A percentile compares a stretch with the other conserved stretches of the same genome.
These are phyloP conservation scores for Subanguina moxae DNA, from an alignment of 1,140 invertebrate genomes.

Conservation along the genomic window DNA sequence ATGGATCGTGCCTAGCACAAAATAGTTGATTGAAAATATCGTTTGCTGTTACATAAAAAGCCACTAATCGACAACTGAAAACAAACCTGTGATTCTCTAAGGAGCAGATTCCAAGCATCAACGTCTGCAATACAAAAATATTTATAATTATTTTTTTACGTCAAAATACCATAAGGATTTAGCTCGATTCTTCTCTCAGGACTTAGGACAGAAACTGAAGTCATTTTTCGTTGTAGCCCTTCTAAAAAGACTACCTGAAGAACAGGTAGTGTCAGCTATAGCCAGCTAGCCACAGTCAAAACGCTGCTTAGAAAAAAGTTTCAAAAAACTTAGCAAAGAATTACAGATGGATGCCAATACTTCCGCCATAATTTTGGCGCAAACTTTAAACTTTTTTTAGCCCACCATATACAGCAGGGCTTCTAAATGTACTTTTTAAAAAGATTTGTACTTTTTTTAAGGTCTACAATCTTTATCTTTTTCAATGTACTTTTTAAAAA, in stretches of 20 bases:
- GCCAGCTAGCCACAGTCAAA: no score
- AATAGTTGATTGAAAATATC: neutral
- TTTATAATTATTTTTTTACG: no score
- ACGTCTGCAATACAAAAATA: conserved; percentile 20
- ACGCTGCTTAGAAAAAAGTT: no score
- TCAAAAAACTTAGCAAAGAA: neutral
- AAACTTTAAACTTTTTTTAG: no score
- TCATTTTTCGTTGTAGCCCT: conserved; percentile 17
- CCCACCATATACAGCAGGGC: no score
- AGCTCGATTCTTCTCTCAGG: conserved; percentile 46
- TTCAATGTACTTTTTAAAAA: no score
- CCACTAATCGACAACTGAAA: neutral
- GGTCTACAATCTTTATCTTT: no score
- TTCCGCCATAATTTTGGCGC: no score
- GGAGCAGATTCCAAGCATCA: conserved; percentile 47
- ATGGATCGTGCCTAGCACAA: conserved; percentile 74
- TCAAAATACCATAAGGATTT: conserved; percentile 34
- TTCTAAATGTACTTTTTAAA: no score
- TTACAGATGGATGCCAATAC: no score
- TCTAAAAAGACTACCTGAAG: neutral
- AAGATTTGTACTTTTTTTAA: no score
- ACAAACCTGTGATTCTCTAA: conserved; percentile 42
- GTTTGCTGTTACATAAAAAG: neutral
- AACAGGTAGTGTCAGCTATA: neutral
- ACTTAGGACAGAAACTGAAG: conserved; percentile 34